Base-by-base conservation (phyloP, 1,140 invertebrate genomes). In the Lordiphosa clarofinis region DNA sequence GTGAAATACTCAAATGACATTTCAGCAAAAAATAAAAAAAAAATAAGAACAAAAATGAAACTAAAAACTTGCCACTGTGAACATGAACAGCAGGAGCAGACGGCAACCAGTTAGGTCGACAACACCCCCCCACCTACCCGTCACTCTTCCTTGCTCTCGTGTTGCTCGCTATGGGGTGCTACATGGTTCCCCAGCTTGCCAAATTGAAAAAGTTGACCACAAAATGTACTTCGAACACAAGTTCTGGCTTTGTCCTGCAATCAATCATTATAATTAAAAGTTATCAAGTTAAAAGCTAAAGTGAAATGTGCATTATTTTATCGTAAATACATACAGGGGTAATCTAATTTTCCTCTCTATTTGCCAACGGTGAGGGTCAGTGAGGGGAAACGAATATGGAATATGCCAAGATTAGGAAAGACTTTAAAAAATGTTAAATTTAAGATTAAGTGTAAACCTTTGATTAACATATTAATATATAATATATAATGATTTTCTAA, bases 1-100 rank as follows among this genome's bases (percentile, higher is more conserved):
- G 58, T 82, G 76, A 81, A 81, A 82, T 82, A 67, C 62, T 62
- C 71, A 65, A 81, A 68, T 75, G 75, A 82, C 78, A 76, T 84
- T 84, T 76, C 68, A 82, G 31, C 9, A 49, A 37, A 12, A 49
- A 31, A 70, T 12, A 42, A 11, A 39, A 24, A 10, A n/a, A n/a
- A n/a, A n/a, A n/a, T n/a, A 28, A 52, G 19, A 36, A 38, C 19
- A 52, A 36, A 35, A 37, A 36, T 21, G 15, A 68, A 78, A 81
- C 72, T 82, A 82, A 75, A 81, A 81, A 81, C 55, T 72, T 59
- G 69, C 55, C 62, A 69, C 64, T 60, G 72, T 74, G 72, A 56
- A 73, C 54, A 56, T 44, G 75, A 69, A 66, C 56, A 57, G 54
- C 65, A 57, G 48, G 37, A 44, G 50, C 65, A 66, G 50, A 50